Evolutionary conservation across 2,888 invertebrate species (phyloP), one percentile per base, ranked within the genome.

Genomic region (Cataglyphis altisquamis): DNA sequence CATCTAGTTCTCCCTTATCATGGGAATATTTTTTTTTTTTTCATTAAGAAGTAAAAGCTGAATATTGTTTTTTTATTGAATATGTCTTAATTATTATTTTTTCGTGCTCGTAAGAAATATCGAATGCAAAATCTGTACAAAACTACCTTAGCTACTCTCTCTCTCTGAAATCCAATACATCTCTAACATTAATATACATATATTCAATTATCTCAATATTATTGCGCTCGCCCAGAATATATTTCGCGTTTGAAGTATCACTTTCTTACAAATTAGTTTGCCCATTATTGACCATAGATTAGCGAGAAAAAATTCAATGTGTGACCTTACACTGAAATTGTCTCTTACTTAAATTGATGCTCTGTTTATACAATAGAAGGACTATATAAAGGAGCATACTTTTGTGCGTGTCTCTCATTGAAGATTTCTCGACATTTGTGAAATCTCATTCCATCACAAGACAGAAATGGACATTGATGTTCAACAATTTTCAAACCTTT

Each of bases 181-280:
- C 55, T n/a, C 39, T 64, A 66, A 66, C 55, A 10, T 55, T 6
- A 55, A 48, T 75, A 55, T 64, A 18, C 45, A 9, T 9, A 15
- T 10, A 32, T 10, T 74, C 64, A 41, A 85, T 85, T 82, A 85
- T 78, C 29, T 80, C 45, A 84, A 83, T 55, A 82, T 84, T 86
- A 89, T 89, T 86, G 84, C 86, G 82, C 55, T 82, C 78, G 66
- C 85, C 83, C 88, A 88, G 72, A 83, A 84, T 21, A 52, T 52
- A 73, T 78, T 87, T 84, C 32, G 45, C 45, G 36, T 84, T 55
- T 70, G 68, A 86, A 78, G 77, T 83, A 82, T 84, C 60, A 66
- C 45, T 70, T 75, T 68, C 29, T 62, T 82, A 55, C 73, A 88
- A 84, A 57, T 39, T 86, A 81, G 63, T 48, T 84, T 81, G n/a